These are phyloP conservation scores for Onthophagus taurus DNA, from an alignment of 1,140 invertebrate species.

Conservation along the genomic window DNA sequence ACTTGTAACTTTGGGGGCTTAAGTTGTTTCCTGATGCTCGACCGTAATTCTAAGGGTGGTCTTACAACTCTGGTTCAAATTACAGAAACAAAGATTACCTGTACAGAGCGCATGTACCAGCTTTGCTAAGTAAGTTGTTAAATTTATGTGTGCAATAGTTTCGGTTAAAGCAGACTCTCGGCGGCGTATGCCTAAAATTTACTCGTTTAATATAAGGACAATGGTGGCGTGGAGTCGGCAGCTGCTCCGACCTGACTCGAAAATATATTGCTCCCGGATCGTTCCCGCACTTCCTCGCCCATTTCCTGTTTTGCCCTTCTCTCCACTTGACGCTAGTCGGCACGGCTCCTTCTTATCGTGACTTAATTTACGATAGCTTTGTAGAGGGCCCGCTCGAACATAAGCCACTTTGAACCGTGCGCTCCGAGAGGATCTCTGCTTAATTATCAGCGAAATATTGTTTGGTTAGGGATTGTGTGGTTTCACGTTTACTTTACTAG, in stretches of 20 bases:
- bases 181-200: slow-evolving; percentile 1
- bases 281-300: slow-evolving; percentile 1
- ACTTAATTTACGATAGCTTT: slow-evolving; percentile 6
- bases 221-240: slow-evolving; percentile 1
- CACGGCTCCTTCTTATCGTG: slow-evolving; percentile 1
- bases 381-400: too few relatives aligned
- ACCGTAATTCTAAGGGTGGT: too few relatives aligned
- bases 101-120: not conserved
- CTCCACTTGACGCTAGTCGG: too few relatives aligned
- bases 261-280: not conserved
- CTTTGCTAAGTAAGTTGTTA: not conserved
- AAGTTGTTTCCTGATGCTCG: too few relatives aligned
- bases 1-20: too few relatives aligned
- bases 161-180: not conserved
- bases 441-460: too few relatives aligned
- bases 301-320: not conserved
- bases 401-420: too few relatives aligned
- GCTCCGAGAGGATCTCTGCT: too few relatives aligned
- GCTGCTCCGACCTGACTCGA: slow-evolving; percentile 4
- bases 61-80: slow-evolving; percentile 1
- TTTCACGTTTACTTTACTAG: too few relatives aligned
- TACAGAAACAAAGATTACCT: slow-evolving; percentile 3
- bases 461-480: too few relatives aligned
- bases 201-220: slow-evolving; percentile 6
- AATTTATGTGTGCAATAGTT: slow-evolving; percentile 3